phyloP scores from a whole-genome alignment of 1,140 invertebrate species.

The Lepidurus couesii region DNA sequence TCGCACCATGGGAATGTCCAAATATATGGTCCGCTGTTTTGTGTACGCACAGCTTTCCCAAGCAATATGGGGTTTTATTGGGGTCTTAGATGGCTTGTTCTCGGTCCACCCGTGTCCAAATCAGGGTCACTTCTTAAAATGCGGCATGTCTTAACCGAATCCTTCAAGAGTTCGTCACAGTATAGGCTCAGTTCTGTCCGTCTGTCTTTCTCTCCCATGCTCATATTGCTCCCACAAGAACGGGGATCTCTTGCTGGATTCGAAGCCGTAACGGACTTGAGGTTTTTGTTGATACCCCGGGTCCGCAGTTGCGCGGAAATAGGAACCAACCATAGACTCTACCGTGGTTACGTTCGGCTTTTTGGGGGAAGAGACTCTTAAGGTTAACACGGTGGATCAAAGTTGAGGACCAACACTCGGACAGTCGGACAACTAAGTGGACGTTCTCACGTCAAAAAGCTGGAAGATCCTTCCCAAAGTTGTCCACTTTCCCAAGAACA shows the following conservation, averaged over 20 bases:
- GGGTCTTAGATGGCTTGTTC: slow-evolving; percentile 5
- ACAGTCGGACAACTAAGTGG: slow-evolving; percentile 5
- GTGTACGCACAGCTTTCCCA: neutral
- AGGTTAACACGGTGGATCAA: slow-evolving; percentile 18
- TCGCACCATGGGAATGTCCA: slow-evolving; percentile 17
- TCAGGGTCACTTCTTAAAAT: slow-evolving; percentile 16
- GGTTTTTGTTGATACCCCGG: neutral
- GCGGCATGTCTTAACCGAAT: slow-evolving; percentile 18
- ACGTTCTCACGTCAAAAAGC: slow-evolving; percentile 15
- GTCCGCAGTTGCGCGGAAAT: neutral
- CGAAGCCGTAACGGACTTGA: slow-evolving; percentile 2
- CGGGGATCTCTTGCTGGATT: neutral
- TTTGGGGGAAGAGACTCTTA: neutral
- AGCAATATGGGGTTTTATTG: slow-evolving; percentile 22
- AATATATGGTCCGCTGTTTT: neutral
- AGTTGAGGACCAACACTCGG: slow-evolving; percentile 17
- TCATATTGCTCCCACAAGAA: neutral
- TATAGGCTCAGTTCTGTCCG: neutral
- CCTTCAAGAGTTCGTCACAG: slow-evolving; percentile 15
- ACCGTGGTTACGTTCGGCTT: no score
- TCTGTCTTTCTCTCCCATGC: neutral
- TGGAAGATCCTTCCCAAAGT: neutral
- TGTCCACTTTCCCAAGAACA: neutral
- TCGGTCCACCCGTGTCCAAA: slow-evolving; percentile 5
- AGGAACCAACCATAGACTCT: neutral